phyloP scores from a whole-genome alignment of 2,888 invertebrate species.

The Orthonevra nobilis region DNA sequence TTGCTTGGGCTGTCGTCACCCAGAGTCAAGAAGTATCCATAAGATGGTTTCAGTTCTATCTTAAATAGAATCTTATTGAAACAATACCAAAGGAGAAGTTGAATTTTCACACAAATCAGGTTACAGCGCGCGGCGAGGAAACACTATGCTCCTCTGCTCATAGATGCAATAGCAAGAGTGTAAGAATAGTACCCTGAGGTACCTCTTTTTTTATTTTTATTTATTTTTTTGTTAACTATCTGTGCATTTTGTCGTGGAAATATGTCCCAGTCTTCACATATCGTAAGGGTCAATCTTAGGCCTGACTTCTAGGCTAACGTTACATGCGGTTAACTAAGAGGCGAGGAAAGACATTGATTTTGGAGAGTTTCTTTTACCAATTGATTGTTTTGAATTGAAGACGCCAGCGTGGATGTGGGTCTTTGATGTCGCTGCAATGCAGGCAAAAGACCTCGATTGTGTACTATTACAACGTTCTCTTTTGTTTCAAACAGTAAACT shows the following conservation, averaged over 20 bases:
- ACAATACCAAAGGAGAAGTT: slow-evolving; percentile 51
- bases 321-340: slow-evolving; percentile 1
- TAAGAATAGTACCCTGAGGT: slow-evolving; percentile 38
- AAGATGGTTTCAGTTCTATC: slow-evolving; percentile 53
- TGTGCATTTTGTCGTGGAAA: not conserved
- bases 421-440: not conserved
- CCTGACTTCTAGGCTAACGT: slow-evolving; percentile 14
- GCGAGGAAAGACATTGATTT: not conserved
- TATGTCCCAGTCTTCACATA: slow-evolving; percentile 40
- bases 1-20: slow-evolving; percentile 19
- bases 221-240: too few relatives aligned
- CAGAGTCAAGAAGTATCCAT: slow-evolving; percentile 46
- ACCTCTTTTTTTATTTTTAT: slow-evolving; percentile 11
- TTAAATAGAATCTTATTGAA: slow-evolving; percentile 56
- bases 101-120: too few relatives aligned
- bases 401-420: not conserved
- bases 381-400: not conserved
- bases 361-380: not conserved
- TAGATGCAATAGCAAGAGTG: slow-evolving; percentile 20
- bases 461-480: too few relatives aligned
- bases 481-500: slow-evolving; percentile 51
- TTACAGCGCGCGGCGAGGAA: slow-evolving; percentile 15
- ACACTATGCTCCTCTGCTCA: too few relatives aligned
- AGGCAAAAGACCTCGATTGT: too few relatives aligned
- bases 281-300: slow-evolving; percentile 50